Conservation (phyloP, 2,888 invertebrate species). For the Ochropleura plecta region DNA sequence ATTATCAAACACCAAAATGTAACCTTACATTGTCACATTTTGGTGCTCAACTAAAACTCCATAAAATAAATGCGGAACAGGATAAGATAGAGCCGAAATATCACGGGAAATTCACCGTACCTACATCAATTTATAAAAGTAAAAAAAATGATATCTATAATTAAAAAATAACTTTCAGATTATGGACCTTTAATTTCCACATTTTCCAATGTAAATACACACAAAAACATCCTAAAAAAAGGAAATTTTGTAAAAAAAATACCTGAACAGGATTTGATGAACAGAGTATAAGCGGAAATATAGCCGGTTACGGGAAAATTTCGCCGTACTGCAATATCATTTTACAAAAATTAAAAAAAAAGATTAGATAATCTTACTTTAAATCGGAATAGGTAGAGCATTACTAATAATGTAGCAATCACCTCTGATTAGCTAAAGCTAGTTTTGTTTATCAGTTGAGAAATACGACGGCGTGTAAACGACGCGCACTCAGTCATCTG, state of each 20-base stretch:
- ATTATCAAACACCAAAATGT: neutral
- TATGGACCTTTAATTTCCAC: neutral
- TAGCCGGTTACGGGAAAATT: conserved; percentile 4
- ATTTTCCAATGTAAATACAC: neutral
- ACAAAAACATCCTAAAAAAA: neutral
- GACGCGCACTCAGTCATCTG: conserved; percentile 73
- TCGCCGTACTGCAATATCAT: conserved; percentile 16
- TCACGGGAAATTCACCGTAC: neutral
- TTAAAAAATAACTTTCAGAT: neutral
- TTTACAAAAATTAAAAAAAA: conserved; percentile 16
- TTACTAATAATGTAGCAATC: conserved; percentile 68
- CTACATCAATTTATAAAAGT: neutral
- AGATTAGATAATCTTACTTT: conserved; percentile 61
- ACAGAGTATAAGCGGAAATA: conserved; percentile 10
- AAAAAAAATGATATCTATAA: neutral
- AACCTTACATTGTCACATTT: neutral
- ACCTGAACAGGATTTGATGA: conserved; percentile 18
- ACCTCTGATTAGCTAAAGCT: conserved; percentile 78
- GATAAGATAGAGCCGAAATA: neutral
- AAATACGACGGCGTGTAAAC: conserved; percentile 74
- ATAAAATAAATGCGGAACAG: neutral
- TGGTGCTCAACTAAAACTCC: neutral
- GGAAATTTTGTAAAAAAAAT: neutral
- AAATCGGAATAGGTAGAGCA: conserved; percentile 44
- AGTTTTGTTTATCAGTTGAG: conserved; percentile 81